Conservation (phyloP, 2,888 invertebrate genomes). For the Rhynchonema sp. region DNA sequence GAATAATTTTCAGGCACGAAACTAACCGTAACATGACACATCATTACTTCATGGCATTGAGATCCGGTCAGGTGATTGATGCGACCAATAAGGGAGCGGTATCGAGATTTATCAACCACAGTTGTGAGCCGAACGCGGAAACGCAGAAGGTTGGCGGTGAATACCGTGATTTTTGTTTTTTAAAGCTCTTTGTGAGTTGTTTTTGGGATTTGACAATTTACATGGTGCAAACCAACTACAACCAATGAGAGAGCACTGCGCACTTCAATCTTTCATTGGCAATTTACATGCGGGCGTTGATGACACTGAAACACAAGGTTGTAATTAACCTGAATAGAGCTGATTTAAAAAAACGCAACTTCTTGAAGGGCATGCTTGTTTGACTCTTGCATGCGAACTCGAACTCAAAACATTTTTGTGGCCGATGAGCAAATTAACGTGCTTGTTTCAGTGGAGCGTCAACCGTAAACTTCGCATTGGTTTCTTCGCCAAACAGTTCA, state of each 20-base stretch:
- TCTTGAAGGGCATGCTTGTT: too few species aligned
- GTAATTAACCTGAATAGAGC: too few species aligned
- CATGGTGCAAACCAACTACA: too few species aligned
- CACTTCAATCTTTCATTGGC: too few species aligned
- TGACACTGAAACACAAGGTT: too few species aligned
- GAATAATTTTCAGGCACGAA: conserved; percentile 1
- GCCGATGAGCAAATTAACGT: not conserved
- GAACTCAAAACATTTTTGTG: too few species aligned
- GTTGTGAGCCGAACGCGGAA: conserved; percentile 93
- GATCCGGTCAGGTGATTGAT: conserved; percentile 50
- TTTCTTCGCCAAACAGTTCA: conserved; percentile 71
- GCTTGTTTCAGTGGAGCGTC: conserved; percentile 36
- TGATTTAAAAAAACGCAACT: too few species aligned
- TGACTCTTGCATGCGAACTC: too few species aligned
- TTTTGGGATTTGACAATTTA: not conserved
- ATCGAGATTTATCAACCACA: conserved; percentile 93
- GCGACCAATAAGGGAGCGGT: conserved; percentile 86
- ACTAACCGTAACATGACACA: conserved; percentile 6
- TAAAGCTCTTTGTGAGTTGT: not conserved
- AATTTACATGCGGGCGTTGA: too few species aligned
- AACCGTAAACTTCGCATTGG: conserved; percentile 66
- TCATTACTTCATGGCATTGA: conserved; percentile 17
- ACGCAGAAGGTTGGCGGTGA: conserved; percentile 92
- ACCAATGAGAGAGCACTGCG: too few species aligned
- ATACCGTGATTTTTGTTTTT: too few species aligned